phyloP scores from a whole-genome alignment of 2,797 vertebrate genomes.

The Poecilia picta region DNA sequence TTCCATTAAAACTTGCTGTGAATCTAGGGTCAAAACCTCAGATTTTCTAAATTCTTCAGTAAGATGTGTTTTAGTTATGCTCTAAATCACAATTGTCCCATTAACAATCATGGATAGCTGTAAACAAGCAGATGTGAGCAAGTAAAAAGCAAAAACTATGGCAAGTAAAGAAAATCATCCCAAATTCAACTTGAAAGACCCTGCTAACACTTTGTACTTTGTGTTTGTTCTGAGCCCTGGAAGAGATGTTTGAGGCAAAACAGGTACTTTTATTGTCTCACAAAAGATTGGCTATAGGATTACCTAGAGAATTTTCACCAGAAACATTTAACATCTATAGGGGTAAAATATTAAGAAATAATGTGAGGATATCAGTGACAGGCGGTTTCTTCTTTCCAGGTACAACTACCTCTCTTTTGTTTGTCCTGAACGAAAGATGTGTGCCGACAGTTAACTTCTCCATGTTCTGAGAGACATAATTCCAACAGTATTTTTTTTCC shows the following conservation, averaged over 20 bases:
- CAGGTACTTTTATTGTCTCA: neutral
- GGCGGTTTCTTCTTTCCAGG: neutral
- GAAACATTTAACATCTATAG: neutral
- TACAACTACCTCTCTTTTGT: neutral
- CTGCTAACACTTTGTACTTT: neutral
- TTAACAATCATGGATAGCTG: neutral
- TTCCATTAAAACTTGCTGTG: neutral
- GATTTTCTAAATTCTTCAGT: neutral
- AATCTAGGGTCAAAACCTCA: neutral
- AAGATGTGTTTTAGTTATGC: neutral
- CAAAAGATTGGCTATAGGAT: neutral
- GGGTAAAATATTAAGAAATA: neutral
- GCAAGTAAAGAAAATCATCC: neutral
- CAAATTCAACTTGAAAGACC: neutral
- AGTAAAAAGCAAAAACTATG: neutral
- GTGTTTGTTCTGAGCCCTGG: neutral
- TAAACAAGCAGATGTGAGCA: neutral
- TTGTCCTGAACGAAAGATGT: neutral
- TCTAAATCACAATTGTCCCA: neutral
- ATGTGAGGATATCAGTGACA: neutral
- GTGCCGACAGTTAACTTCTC: neutral
- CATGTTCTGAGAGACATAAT: neutral
- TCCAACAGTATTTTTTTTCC: neutral
- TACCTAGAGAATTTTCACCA: neutral
- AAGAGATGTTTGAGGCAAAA: neutral